Evolutionary conservation across 2,797 vertebrate species (phyloP), one percentile per base, ranked within the genome.

Genomic region (Australoheros facetus): DNA sequence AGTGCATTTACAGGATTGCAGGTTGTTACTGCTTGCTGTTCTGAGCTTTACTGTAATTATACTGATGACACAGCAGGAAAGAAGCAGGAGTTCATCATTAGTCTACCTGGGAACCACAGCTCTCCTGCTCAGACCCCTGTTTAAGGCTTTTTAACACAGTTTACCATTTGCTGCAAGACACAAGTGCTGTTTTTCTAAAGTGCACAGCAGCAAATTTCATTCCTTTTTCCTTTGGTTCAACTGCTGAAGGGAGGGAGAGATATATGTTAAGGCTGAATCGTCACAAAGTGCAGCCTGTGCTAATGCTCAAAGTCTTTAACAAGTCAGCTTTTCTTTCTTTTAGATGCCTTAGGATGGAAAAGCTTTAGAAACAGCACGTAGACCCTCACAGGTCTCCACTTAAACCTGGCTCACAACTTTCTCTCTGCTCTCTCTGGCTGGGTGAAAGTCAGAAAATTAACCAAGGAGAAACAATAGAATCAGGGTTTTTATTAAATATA

Each of bases 1-100:
- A 1, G 5, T 80, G 81, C 60, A 5, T 73, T 87, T 83, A 82
- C 80, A 54, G 69, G 80, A 66, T 12, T 23, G 59, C 8, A 54
- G 12, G 42, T 14, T 76, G 71, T 70, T 32, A 5, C 54, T 60
- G 76, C 58, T 45, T n/a, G 62, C 62, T 69, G 62, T 64, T 59
- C 57, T 11, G 3, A 55, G 70, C 69, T 66, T 66, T 28, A 73
- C 84, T 91, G 89, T 92, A 94, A 95, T 94, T 90, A 93, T 23
- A 42, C 69, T 85, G 85, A 89, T 90, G 82, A 88, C 82, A 88
- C 83, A 71, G 87, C 60, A 62, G 85, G 71, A 85, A 53, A 75
- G 11, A 59, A 71, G 64, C 79, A 64, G 80, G 77, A 86, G 87
- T 79, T 89, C 74, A 51, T 91, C 81, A 79, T 90, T 88, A 88